Base-by-base conservation (phyloP, 2,113 vertebrate species). In the Tetrax tetrax region DNA sequence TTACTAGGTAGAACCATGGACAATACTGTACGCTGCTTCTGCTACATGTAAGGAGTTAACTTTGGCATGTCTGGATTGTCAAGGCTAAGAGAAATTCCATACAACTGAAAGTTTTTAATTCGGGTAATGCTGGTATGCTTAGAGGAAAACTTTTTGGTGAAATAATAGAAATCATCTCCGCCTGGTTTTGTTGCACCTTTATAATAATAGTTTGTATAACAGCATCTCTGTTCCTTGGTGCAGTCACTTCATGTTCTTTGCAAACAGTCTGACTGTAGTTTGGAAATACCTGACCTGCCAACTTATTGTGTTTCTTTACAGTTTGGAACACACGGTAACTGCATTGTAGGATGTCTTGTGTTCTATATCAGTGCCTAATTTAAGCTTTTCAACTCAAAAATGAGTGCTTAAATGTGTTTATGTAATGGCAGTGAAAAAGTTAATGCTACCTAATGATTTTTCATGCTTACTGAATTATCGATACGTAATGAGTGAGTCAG, bases 191-290 rank as follows among this genome's bases (percentile, higher is more conserved):
- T 50, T 86, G 38, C 28, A 63, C 24, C 7, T 78, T 92, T 4
- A 13, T 63, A 8, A 16, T 37, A 59, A 29, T 3, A 15, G 12
- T 12, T 3, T 29, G 1, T 45, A 10, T 51, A 72, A 31, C 12
- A 29, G 12, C 29, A 33, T 9, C 25, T 59, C 48, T 61, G 6
- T 33, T 80, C n/a, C 27, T 65, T 63, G 11, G 12, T 31, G 5
- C 11, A 5, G 7, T 25, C 16, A 68, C 9, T 71, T 77, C 3
- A 17, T 0, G 0, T n/a, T 65, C 35, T 60, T 33, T 69, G 27
- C 24, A 59, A 68, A 14, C 15, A 31, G 7, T 37, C 21, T 53
- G 43, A 17, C 24, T 66, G 24, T 16, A 45, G 14, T 66, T 87
- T 87, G 80, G 48, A 90, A 90, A 89, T 54, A 29, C 12, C 7